Evolutionary conservation across 1,140 invertebrate species (phyloP).

Genomic region (Zelostemma sp.): DNA sequence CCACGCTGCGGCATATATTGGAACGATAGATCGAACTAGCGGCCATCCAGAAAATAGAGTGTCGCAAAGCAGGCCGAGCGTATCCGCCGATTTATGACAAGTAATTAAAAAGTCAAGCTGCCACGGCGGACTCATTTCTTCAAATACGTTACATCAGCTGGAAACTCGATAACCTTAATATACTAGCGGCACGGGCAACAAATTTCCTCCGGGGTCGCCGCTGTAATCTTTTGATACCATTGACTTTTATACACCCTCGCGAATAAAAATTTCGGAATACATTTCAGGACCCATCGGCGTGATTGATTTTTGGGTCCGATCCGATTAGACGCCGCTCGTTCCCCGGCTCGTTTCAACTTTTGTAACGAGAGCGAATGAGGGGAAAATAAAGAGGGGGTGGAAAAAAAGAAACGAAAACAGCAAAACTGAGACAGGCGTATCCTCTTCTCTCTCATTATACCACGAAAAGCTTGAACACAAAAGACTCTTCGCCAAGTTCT

Average conservation of each 20-base stretch:
- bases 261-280: conserved; percentile 2
- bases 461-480: conserved; percentile 57
- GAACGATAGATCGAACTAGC: conserved; percentile 60
- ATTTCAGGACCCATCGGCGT: background rate
- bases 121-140: conserved; percentile 44
- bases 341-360: conserved; percentile 22
- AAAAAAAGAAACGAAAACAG: conserved; percentile 27
- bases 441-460: conserved; percentile 59
- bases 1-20: conserved; percentile 42
- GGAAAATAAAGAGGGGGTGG: conserved; percentile 23
- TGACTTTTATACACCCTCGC: conserved; percentile 17
- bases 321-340: conserved; percentile 12
- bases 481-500: conserved; percentile 59
- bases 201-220: conserved; percentile 27
- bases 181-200: conserved; percentile 38
- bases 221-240: conserved; percentile 36
- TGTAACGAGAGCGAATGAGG: conserved; percentile 19
- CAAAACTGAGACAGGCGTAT: conserved; percentile 43
- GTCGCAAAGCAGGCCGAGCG: conserved; percentile 60
- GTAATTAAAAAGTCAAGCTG: conserved; percentile 64
- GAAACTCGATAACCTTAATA: conserved; percentile 56
- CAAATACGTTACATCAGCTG: conserved; percentile 50
- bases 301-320: conserved; percentile 16
- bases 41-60: conserved; percentile 65
- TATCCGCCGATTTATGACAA: conserved; percentile 64